These are phyloP conservation scores for Drosophila subsilvestris DNA, from an alignment of 2,888 invertebrate genomes.

Conservation along the genomic window DNA sequence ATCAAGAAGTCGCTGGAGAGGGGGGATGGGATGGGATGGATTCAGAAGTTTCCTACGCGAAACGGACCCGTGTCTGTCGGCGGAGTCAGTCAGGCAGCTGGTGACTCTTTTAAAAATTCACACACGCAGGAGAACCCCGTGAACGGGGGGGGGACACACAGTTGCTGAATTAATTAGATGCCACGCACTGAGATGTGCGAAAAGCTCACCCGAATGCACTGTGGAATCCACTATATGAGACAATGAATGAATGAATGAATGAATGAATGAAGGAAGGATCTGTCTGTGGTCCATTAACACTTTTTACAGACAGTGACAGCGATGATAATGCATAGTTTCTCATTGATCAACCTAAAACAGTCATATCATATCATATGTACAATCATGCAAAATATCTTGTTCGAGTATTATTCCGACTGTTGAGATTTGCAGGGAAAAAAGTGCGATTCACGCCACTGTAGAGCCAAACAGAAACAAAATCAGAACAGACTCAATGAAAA, in stretches of 20 bases:
- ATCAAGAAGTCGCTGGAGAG: constrained; percentile 29
- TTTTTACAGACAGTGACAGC: neutral
- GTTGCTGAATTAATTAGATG: constrained; percentile 82
- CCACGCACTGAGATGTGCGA: constrained; percentile 55
- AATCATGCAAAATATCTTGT: neutral
- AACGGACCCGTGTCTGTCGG: constrained; percentile 5
- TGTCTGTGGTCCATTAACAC: neutral
- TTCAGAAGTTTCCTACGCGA: constrained; percentile 24
- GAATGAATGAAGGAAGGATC: neutral
- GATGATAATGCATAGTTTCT: neutral
- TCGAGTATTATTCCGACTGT: neutral
- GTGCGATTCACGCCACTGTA: neutral
- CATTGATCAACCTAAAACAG: too few species aligned
- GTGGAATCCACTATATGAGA: neutral
- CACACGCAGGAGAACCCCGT: constrained; percentile 62
- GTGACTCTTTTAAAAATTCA: constrained; percentile 70
- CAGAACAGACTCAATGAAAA: constrained; percentile 29
- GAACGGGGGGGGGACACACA: constrained; percentile 39
- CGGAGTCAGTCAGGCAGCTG: constrained; percentile 63
- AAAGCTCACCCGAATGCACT: neutral
- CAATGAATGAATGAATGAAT: neutral
- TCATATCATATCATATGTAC: too few species aligned
- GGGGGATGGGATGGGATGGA: neutral
- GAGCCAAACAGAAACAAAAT: constrained; percentile 53
- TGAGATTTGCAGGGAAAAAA: neutral